Base-by-base conservation (phyloP, 2,113 vertebrate genomes). In the Gorsachius goisagi region DNA sequence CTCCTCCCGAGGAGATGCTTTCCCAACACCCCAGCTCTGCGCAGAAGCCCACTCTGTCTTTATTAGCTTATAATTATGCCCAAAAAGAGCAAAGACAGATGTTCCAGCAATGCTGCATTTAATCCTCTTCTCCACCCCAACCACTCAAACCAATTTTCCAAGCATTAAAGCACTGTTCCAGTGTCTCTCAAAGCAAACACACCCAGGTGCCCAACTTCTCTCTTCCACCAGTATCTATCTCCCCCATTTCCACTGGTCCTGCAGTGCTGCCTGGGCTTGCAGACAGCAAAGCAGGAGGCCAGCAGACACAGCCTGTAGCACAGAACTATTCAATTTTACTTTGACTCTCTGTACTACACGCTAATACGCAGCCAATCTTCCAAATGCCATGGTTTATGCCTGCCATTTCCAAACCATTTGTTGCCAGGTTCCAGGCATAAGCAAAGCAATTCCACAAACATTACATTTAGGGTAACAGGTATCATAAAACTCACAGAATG, bases 371-470 rank as follows among this genome's bases (percentile, higher is more conserved):
- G 67, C 88, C 88, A 1, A 14, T 12, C 75, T 95, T 74, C 59
- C 88, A 56, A 83, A 83, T 19, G 44, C 69, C 4, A 0, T 41
- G 80, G 4, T 85, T 90, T 71, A 90, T 27, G 5, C 12, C 69
- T 89, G 83, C 89, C 64, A 76, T 85, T 96, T 78, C 84, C 80
- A 93, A 89, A 11, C 58, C 89, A 76, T 92, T 95, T 95, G 89
- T 90, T 87, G 86, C 92, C 91, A 89, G 80, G 86, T 87, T 93
- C 80, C 76, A 60, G 52, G 67, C 44, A 2, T 77, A 90, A 94
- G 83, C 95, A 83, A 64, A 93, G 88, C 86, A 85, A 89, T 84
- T 90, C 68, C 12, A 12, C 88, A 85, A 91, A 72, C 86, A 83
- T 91, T 90, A 85, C 85, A 49, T 68, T 72, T 89, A 96, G 86